Conservation (phyloP, 2,888 invertebrate genomes). For the Lomographa bimaculata region DNA sequence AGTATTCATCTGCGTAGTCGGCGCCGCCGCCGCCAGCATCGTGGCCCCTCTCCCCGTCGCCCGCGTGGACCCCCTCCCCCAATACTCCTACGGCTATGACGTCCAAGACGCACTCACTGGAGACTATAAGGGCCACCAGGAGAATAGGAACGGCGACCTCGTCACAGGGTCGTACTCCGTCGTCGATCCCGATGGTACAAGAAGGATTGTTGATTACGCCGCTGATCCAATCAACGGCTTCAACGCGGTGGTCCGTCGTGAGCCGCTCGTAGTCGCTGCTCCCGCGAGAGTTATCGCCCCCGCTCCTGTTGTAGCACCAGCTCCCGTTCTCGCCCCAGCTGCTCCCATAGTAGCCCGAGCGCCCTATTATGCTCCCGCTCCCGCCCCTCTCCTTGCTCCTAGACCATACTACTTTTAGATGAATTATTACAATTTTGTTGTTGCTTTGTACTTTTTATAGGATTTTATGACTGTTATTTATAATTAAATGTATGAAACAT, state of each 20-base stretch:
- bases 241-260: conserved; percentile 82
- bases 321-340: conserved; percentile 47
- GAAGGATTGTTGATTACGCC: conserved; percentile 81
- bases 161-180: conserved; percentile 83
- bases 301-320: conserved; percentile 47
- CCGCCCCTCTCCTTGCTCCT: conserved; percentile 51
- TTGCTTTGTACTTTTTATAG: conserved; percentile 52
- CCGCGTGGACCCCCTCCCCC: conserved; percentile 72
- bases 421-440: conserved; percentile 78
- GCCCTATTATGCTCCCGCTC: conserved; percentile 43
- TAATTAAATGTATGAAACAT: conserved; percentile 53
- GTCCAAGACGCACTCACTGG: conserved; percentile 84
- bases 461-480: conserved; percentile 73
- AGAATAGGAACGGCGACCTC: conserved; percentile 81
- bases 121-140: conserved; percentile 83
- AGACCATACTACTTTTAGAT: conserved; percentile 74
- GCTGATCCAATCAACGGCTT: conserved; percentile 83
- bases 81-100: conserved; percentile 84
- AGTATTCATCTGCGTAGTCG: conserved; percentile 72
- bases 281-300: conserved; percentile 54
- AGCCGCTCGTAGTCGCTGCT: conserved; percentile 63
- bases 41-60: conserved; percentile 63
- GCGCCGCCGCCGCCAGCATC: conserved; percentile 63
- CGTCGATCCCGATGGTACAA: conserved; percentile 82
- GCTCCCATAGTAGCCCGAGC: conserved; percentile 41